Base-by-base conservation (phyloP, 2,888 invertebrate species). In the Laothoe populi region DNA sequence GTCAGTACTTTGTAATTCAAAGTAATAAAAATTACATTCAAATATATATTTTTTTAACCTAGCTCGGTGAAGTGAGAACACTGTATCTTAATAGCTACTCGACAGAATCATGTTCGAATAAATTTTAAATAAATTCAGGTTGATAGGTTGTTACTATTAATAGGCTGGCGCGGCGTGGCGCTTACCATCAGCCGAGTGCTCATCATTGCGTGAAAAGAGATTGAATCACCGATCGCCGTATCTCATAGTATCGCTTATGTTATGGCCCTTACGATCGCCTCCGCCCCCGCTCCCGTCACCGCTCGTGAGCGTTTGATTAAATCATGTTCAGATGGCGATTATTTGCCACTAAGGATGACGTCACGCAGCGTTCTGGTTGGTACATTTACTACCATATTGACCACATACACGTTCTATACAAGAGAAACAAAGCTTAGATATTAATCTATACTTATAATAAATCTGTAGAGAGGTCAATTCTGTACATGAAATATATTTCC, bases 271-370 rank as follows among this genome's bases (percentile, higher is more conserved):
- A 24, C 48, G 2, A 7, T 1, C 26, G 1, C 21, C 53, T 1
- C 26, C 7, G 24, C 53, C 35, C 16, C 31, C 16, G 8, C 31
- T 8, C 19, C 53, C 16, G 4, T 11, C 19, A 2, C 53, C 31
- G 35, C 31, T 35, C 31, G 35, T 53, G 35, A 19, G 53, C 35
- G 16, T 69, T 69, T 70, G 71, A 78, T 78, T 72, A 70, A 66
- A 57, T 60, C 65, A 62, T 68, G 68, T 69, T 66, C 72, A 72
- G 71, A 69, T 66, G 63, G 64, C 64, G 68, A 70, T 70, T 70
- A 70, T 69, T 60, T 40, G 40, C 62, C 60, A 59, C 62, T 62
- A 45, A 45, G 23, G 64, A 59, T 68, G 46, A 8, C 38, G n/a
- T 58, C 53, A 60, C 46, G 45, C 21, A 10, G 49, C 49, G 31